phyloP scores from a whole-genome alignment of 2,888 invertebrate species.

The Thereva unica region DNA sequence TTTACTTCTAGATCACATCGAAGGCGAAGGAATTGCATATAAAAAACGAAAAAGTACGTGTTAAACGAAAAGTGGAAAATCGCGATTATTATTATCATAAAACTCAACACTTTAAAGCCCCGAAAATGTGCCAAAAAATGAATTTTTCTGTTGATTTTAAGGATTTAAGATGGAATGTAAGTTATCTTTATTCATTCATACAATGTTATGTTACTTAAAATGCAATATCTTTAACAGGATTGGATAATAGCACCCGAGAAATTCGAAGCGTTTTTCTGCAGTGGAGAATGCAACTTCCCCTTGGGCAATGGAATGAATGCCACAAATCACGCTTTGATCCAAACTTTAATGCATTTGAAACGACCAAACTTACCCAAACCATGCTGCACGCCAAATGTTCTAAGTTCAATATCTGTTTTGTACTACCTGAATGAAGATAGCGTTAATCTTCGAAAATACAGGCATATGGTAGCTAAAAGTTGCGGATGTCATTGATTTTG shows the following conservation, averaged over 20 bases:
- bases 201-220: conserved; percentile 7
- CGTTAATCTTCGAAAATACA: conserved; percentile 89
- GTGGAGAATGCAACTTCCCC: conserved; percentile 92
- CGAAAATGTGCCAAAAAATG: conserved; percentile 81
- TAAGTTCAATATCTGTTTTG: conserved; percentile 84
- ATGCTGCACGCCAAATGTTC: conserved; percentile 88
- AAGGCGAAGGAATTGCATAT: background rate
- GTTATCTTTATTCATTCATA: conserved; percentile 18
- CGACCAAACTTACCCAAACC: conserved; percentile 85
- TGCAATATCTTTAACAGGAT: conserved; percentile 63
- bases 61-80: background rate
- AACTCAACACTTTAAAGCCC: conserved; percentile 41
- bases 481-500: conserved; percentile 89
- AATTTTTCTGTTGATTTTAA: conserved; percentile 90
- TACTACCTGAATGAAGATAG: conserved; percentile 88
- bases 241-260: conserved; percentile 97
- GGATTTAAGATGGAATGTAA: conserved; percentile 81
- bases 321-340: conserved; percentile 95
- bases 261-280: conserved; percentile 90
- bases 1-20: background rate
- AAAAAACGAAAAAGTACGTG: background rate
- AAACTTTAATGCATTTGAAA: conserved; percentile 84
- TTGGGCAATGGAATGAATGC: conserved; percentile 91
- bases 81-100: background rate
- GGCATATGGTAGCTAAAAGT: conserved; percentile 94